phyloP scores from a whole-genome alignment of 2,888 invertebrate species.

The Portevinia maculata region DNA sequence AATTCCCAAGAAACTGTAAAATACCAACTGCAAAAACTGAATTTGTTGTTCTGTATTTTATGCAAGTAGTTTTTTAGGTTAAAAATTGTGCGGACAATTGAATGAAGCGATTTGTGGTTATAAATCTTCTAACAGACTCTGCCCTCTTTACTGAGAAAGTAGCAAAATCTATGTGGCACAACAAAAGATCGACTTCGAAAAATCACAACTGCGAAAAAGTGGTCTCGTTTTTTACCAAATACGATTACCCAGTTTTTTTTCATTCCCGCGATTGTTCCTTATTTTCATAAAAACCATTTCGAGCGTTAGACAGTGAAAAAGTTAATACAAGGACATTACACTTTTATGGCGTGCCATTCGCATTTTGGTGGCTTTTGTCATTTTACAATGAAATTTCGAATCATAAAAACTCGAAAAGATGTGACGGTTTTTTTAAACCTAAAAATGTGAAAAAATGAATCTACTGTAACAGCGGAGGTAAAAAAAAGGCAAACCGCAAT shows the following conservation, averaged over 20 bases:
- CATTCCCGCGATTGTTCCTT: slow-evolving; percentile 37
- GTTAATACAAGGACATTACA: slow-evolving; percentile 69
- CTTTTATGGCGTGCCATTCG: slow-evolving; percentile 56
- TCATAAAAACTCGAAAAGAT: slow-evolving; percentile 51
- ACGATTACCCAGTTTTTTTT: slow-evolving; percentile 72
- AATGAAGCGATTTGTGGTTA: slow-evolving; percentile 35
- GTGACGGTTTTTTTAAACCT: slow-evolving; percentile 47
- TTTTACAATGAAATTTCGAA: slow-evolving; percentile 30
- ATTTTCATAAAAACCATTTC: slow-evolving; percentile 46
- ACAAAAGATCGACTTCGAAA: slow-evolving; percentile 14
- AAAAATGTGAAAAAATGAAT: slow-evolving; percentile 16
- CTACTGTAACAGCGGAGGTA: slow-evolving; percentile 44
- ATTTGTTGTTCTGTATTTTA: slow-evolving; percentile 65
- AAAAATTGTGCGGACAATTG: slow-evolving; percentile 40
- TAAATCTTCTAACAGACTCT: slow-evolving; percentile 44
- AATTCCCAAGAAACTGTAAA: slow-evolving; percentile 7
- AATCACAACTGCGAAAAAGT: slow-evolving; percentile 47
- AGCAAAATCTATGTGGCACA: slow-evolving; percentile 10
- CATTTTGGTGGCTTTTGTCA: slow-evolving; percentile 19
- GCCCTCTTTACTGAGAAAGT: slow-evolving; percentile 56
- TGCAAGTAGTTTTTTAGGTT: slow-evolving; percentile 73
- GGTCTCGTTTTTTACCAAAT: slow-evolving; percentile 74
- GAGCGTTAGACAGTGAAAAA: slow-evolving; percentile 30
- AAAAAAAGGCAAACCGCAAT: slow-evolving; percentile 68
- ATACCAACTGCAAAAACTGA: slow-evolving; percentile 34